A percentile compares a stretch with the other conserved stretches of the same genome.
These are phyloP conservation scores for Sciurus niger DNA, from an alignment of 2,113 vertebrate genomes.

Conservation along the genomic window DNA sequence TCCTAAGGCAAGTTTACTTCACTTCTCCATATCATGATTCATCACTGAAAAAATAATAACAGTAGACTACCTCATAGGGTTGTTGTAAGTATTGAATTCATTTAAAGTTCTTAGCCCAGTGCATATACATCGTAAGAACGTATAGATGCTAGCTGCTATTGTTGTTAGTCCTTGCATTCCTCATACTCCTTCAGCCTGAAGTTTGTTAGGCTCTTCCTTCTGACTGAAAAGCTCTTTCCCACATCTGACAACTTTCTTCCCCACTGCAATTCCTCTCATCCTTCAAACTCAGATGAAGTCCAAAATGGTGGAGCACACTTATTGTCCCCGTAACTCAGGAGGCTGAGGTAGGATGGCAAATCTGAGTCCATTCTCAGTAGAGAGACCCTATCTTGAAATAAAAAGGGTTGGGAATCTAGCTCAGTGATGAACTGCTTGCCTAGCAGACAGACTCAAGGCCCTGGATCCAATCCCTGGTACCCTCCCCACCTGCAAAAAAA, in stretches of 20 bases:
- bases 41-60: not conserved
- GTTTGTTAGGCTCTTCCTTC: not conserved
- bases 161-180: not conserved
- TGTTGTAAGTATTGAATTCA: not conserved
- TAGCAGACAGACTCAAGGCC: no score
- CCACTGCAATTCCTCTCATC: conserved; percentile 4
- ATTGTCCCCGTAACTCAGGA: no score
- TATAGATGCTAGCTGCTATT: not conserved
- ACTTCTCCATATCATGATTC: not conserved
- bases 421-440: no score
- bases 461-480: no score
- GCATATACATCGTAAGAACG: not conserved
- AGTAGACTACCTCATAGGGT: not conserved
- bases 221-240: conserved; percentile 23
- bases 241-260: conserved; percentile 17
- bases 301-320: no score
- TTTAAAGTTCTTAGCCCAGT: not conserved
- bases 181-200: not conserved
- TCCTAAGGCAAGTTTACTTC: not conserved
- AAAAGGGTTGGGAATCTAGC: no score
- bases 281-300: not conserved
- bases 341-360: no score
- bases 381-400: no score
- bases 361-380: no score
- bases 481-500: no score